Base-by-base conservation (phyloP, 1,140 invertebrate species). In the Drosophila ananassae region DNA sequence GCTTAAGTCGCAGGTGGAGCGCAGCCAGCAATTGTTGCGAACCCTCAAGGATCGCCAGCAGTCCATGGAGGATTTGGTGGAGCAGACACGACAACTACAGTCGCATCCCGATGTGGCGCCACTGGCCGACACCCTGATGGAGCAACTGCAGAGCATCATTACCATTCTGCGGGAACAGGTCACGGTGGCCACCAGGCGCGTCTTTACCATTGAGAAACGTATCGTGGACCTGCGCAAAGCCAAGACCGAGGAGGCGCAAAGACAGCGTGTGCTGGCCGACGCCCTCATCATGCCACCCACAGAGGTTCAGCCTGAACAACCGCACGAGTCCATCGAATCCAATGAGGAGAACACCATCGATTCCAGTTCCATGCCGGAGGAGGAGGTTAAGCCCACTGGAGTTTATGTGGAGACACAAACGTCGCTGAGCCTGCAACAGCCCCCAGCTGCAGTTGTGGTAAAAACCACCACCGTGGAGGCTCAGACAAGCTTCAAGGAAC, bases 401-500 rank as follows among this genome's bases (percentile, higher is more conserved):
- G 46, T 85, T 2, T 84, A 73, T 68, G 90, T 93, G 8, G 93
- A 93, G 77, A 93, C 93, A 0, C 93, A 93, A 85, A 93, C 93
- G 3, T 93, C 93, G 24, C 71, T 83, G 21, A 93, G 93, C 62
- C 69, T 93, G n/a, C 76, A 83, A n/a, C 72, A 52, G 39, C 72
- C 66, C 0, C 48, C 57, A 2, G 37, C 50, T 25, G 39, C 30
- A 4, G 37, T 51, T 0, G 51, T 62, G 9, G 63, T 85, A 3
- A 89, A 92, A 69, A 94, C 93, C 8, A 90, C 92, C 37, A 94
- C 94, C 73, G 93, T 93, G 2, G 93, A 95, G 90, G 92, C 94
- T n/a, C 94, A 95, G 91, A 95, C 94, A 2, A 93, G 93, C 90
- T 93, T 94, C 44, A 87, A 87, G 39, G 82, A 92, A 53, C 73